phyloP scores from a whole-genome alignment of 2,797 vertebrate genomes.

The Phrynocephalus forsythii region DNA sequence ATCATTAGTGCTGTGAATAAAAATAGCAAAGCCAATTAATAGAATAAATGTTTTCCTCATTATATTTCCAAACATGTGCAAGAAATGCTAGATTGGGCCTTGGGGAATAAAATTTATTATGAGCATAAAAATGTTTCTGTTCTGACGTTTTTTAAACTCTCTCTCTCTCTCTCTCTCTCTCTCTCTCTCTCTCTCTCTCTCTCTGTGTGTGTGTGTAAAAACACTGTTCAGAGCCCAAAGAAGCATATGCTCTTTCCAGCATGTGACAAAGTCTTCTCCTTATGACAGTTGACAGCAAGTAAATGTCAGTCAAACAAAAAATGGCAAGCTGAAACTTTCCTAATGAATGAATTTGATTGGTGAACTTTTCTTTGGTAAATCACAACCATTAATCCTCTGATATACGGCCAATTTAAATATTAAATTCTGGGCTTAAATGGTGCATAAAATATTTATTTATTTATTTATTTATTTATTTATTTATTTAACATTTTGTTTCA shows the following conservation, averaged over 20 bases:
- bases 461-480: no score
- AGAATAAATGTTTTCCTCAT: slow-evolving; percentile 71
- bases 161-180: no score
- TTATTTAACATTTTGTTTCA: no score
- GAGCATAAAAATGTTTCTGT: slow-evolving; percentile 77
- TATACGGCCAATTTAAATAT: not conserved
- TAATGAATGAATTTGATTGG: slow-evolving; percentile 72
- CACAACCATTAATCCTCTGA: slow-evolving; percentile 39
- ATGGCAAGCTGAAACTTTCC: slow-evolving; percentile 82
- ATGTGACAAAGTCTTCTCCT: slow-evolving; percentile 76
- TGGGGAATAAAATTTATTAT: slow-evolving; percentile 78
- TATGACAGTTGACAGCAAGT: slow-evolving; percentile 83
- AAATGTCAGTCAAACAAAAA: slow-evolving; percentile 88
- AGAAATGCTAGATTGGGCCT: slow-evolving; percentile 82
- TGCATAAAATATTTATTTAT: not conserved
- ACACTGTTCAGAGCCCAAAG: slow-evolving; percentile 77
- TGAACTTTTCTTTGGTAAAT: slow-evolving; percentile 58
- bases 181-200: no score
- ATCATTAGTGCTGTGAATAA: slow-evolving; percentile 57
- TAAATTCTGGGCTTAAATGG: slow-evolving; percentile 19
- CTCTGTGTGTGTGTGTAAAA: slow-evolving; percentile 45
- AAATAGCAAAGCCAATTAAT: slow-evolving; percentile 73
- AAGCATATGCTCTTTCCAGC: slow-evolving; percentile 81
- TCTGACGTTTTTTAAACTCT: slow-evolving; percentile 82
- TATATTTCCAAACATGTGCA: slow-evolving; percentile 69